Evolutionary conservation across 2,888 invertebrate genomes (phyloP), one percentile per base, ranked within the genome.

Genomic region (Scrobipalpa costella): DNA sequence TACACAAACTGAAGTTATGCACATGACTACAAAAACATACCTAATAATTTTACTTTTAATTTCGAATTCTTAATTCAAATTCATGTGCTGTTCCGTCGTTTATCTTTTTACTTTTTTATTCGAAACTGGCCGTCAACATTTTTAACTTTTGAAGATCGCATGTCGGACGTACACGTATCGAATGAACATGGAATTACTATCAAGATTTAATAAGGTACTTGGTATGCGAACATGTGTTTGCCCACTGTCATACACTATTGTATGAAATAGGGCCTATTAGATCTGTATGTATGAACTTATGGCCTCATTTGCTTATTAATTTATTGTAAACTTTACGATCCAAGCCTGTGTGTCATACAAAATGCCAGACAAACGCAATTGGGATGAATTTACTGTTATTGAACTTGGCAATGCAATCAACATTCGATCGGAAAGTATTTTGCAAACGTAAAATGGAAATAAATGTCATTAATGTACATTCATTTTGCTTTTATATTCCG

Each of bases 161-260:
- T 65, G 65, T 63, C 63, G 34, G 64, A 62, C 68, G 11, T 7
- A 38, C 38, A 63, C 57, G 66, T 66, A 67, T 50, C 58, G 17
- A 36, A 64, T 63, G 34, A 69, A 72, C 71, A 71, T 71, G 67
- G 68, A 73, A 75, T 73, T 49, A 57, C 38, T 63, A 57, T 70
- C 68, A 78, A 78, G 65, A 65, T 49, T 67, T 76, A 85, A 86
- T 84, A 71, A 80, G 76, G 77, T 71, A 67, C 71, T 86, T 79
- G 71, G 73, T 81, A 86, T 85, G 84, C 85, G 77, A 67, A 21
- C 67, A 71, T 77, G 79, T 75, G 73, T 73, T 74, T 72, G 76
- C 66, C 66, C 65, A 66, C 66, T 65, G 62, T 52, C 61, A 19
- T 61, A 17, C 33, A 63, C 61, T 70, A 76, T 76, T 77, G 73